phyloP scores from a whole-genome alignment of 2,888 invertebrate species.

The Nasonovia ribisnigri region DNA sequence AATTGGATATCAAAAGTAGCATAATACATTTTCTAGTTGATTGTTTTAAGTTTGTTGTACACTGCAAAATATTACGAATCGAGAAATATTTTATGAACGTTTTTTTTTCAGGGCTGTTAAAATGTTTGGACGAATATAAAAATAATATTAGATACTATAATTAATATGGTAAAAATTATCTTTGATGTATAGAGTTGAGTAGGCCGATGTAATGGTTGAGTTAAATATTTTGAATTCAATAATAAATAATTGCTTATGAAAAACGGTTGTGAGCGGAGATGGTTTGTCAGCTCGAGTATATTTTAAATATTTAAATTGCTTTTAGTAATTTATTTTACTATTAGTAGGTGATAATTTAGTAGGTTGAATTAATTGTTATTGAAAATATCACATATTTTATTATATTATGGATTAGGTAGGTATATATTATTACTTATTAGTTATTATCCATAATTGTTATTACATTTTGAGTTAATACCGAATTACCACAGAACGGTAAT shows the following conservation, averaged over 20 bases:
- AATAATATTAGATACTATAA: not conserved
- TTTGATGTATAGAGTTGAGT: not conserved
- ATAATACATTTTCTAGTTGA: not conserved
- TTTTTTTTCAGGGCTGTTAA: constrained; percentile 1
- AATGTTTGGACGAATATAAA: not conserved
- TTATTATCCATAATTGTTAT: no score
- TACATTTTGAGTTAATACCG: no score
- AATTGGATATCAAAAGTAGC: not conserved
- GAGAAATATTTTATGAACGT: not conserved
- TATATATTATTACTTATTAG: no score
- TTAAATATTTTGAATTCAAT: not conserved
- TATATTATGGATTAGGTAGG: no score
- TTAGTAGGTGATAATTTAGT: no score
- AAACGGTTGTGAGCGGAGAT: not conserved
- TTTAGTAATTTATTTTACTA: no score
- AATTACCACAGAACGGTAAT: no score
- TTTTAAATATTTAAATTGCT: no score
- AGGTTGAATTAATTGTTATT: no score
- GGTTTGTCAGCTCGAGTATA: not conserved
- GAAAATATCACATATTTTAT: no score
- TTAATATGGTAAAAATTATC: not conserved
- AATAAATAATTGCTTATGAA: not conserved
- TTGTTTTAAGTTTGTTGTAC: not conserved
- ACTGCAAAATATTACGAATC: not conserved
- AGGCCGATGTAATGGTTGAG: not conserved